phyloP scores from a whole-genome alignment of 2,113 vertebrate species.

The Pituophis catenifer region DNA sequence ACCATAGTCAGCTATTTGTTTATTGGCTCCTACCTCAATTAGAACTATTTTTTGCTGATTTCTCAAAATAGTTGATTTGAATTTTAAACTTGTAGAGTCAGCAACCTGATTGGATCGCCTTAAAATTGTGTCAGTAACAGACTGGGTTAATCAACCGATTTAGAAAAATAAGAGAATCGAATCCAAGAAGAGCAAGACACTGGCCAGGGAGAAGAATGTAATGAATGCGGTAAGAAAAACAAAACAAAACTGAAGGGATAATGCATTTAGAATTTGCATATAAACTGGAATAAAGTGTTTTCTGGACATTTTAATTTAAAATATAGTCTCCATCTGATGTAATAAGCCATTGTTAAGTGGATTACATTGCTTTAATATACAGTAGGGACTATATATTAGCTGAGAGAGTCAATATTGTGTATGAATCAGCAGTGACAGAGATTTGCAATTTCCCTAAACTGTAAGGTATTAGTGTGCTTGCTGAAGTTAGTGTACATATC shows the following conservation, averaged over 20 bases:
- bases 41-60: neutral
- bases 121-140: neutral
- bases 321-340: neutral
- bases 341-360: neutral
- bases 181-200: neutral
- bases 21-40: neutral
- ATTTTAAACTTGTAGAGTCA: neutral
- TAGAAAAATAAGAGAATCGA: neutral
- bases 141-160: neutral
- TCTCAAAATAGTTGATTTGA: conserved; percentile 4
- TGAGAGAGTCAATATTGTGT: neutral
- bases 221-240: neutral
- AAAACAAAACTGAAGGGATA: neutral
- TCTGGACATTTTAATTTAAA: neutral
- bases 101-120: neutral
- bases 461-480: neutral
- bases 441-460: neutral
- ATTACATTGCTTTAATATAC: neutral
- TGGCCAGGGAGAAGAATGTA: neutral
- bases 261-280: neutral
- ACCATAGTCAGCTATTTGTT: neutral
- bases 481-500: neutral
- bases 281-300: neutral
- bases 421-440: conserved; percentile 8
- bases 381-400: neutral